Percentiles rank a stretch among this genome's conserved stretches.
These are phyloP conservation scores for Gambusia yucatana DNA, from an alignment of 2,797 vertebrate species.

Conservation along the genomic window DNA sequence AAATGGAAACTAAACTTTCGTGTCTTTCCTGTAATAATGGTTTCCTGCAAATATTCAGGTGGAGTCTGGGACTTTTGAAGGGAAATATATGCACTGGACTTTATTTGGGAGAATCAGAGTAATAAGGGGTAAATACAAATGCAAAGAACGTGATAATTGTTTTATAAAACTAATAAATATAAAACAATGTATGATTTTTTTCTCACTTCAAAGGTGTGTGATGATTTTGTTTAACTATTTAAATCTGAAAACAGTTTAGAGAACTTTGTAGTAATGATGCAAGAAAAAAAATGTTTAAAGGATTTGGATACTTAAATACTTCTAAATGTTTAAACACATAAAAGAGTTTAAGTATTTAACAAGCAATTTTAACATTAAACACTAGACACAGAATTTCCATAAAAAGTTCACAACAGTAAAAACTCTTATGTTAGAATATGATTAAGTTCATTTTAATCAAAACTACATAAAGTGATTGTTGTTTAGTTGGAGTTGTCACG, in stretches of 20 bases:
- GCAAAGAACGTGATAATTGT: background rate
- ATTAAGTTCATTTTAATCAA: slow-evolving; percentile 19
- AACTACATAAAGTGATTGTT: slow-evolving; percentile 16
- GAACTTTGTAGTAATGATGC: background rate
- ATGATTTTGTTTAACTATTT: background rate
- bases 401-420: background rate
- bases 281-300: background rate
- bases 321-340: too few species aligned
- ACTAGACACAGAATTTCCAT: background rate
- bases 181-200: background rate
- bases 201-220: background rate
- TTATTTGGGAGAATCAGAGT: background rate
- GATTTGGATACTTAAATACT: slow-evolving; percentile 16
- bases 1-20: background rate
- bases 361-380: background rate
- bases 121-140: background rate
- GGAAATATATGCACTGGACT: background rate
- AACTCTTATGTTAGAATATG: background rate
- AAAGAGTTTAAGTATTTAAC: too few species aligned
- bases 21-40: background rate
- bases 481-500: slow-evolving; percentile 26
- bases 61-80: background rate
- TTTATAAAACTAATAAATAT: background rate
- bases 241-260: background rate
- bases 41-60: background rate